Conservation (phyloP, 2,888 invertebrate genomes). For the Parnassius smintheus region DNA sequence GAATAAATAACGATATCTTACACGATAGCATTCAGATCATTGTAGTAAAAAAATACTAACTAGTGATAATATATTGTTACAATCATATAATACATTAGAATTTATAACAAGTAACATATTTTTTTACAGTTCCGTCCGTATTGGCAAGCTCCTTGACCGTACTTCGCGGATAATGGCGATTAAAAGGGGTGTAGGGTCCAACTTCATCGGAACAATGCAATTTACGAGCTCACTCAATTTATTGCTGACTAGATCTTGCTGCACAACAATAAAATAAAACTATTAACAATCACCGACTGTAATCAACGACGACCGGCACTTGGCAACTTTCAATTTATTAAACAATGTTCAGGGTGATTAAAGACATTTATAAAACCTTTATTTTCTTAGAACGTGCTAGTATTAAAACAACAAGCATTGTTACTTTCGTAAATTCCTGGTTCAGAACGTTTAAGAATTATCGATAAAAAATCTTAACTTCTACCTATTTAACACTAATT, state of each 20-base stretch:
- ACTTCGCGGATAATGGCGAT: conserved; percentile 27
- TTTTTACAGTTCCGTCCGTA: conserved; percentile 30
- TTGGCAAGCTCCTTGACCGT: conserved; percentile 40
- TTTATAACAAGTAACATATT: conserved; percentile 20
- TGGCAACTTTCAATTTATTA: conserved; percentile 7
- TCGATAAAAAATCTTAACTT: conserved; percentile 42
- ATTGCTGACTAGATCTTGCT: conserved; percentile 53
- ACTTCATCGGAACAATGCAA: conserved; percentile 34
- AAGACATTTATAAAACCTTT: conserved; percentile 22
- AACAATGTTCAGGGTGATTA: conserved; percentile 18
- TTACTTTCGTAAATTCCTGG: conserved; percentile 59
- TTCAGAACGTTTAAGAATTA: conserved; percentile 42
- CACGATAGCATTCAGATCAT: conserved; percentile 49
- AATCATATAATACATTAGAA: conserved; percentile 35
- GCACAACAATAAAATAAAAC: conserved; percentile 39
- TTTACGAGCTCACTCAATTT: conserved; percentile 42
- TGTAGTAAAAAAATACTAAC: conserved; percentile 29
- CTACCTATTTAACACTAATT: conserved; percentile 53
- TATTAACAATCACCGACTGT: conserved; percentile 28
- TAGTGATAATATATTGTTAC: conserved; percentile 32
- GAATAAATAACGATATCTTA: conserved; percentile 51
- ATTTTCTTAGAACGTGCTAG: conserved; percentile 10
- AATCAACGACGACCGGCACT: conserved; percentile 12
- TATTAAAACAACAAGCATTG: conserved; percentile 37
- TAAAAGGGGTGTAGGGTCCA: conserved; percentile 38